Conservation (phyloP, 2,888 invertebrate species). For the Entomobrya multifasciata region DNA sequence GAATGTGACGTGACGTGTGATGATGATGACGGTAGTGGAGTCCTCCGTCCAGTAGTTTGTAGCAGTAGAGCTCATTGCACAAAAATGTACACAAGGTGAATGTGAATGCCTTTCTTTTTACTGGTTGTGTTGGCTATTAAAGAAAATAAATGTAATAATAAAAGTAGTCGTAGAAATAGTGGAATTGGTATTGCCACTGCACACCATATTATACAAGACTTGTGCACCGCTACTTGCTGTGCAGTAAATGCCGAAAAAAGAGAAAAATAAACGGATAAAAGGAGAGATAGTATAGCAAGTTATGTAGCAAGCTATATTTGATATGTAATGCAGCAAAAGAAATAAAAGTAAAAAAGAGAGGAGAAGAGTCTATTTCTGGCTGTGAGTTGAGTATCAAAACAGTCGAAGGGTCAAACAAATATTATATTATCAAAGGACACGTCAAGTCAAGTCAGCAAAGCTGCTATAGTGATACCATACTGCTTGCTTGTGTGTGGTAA, state of each 20-base stretch:
- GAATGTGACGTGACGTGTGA: conserved; percentile 70
- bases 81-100: conserved; percentile 37
- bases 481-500: no score
- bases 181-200: conserved; percentile 33
- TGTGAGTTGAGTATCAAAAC: background rate
- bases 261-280: no score
- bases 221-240: no score
- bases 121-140: background rate
- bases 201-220: no score
- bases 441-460: background rate
- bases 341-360: background rate
- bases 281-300: background rate
- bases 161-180: background rate
- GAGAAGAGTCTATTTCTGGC: conserved; percentile 4
- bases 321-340: background rate
- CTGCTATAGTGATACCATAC: no score
- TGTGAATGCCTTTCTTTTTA: conserved; percentile 6
- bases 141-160: conserved; percentile 38
- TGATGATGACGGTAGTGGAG: background rate
- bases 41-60: no score
- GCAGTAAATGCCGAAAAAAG: background rate
- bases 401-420: conserved; percentile 38
- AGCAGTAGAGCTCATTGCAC: conserved; percentile 18
- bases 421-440: conserved; percentile 17
- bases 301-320: background rate